Conservation (phyloP, 2,113 vertebrate genomes). For the Blennius ocellaris region DNA sequence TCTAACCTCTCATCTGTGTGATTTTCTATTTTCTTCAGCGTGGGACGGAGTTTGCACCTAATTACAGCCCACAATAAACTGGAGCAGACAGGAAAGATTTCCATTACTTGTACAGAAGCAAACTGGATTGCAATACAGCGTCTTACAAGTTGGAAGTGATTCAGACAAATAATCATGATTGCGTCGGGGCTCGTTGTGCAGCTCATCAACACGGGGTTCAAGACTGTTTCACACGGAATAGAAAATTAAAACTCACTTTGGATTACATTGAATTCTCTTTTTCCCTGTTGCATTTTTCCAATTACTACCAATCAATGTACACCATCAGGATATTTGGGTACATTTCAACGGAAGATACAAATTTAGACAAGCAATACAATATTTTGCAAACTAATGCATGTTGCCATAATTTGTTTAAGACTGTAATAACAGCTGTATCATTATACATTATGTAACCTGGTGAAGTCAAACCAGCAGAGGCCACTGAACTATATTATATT, state of each 20-base stretch:
- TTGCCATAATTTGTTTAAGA: no score
- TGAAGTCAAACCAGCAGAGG: no score
- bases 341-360: no score
- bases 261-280: background rate
- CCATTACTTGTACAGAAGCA: background rate
- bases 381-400: no score
- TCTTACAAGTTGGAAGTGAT: no score
- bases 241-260: background rate
- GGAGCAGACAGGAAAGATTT: conserved; percentile 1
- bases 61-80: conserved; percentile 18
- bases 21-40: background rate
- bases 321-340: background rate
- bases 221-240: background rate
- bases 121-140: no score
- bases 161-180: background rate
- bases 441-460: no score
- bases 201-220: background rate
- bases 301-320: background rate
- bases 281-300: background rate
- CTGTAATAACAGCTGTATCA: no score
- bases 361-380: no score
- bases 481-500: no score
- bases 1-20: background rate
- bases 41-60: background rate
- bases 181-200: background rate